A percentile compares a stretch with the other conserved stretches of the same genome.
phyloP scores from a whole-genome alignment of 2,797 vertebrate genomes.

The Sebastes oblongus region DNA sequence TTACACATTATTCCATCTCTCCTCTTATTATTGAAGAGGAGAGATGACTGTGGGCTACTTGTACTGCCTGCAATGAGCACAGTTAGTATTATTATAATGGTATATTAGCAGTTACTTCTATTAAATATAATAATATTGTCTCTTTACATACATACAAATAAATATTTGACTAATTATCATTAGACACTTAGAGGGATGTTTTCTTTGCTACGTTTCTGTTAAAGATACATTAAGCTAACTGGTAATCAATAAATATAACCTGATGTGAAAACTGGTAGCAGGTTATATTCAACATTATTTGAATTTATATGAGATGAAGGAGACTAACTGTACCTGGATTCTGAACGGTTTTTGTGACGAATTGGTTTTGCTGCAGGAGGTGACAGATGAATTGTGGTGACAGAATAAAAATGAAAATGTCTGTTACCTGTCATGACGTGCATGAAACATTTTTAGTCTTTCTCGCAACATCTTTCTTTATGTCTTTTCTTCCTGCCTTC shows the following conservation, averaged over 20 bases:
- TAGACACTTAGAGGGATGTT: background rate
- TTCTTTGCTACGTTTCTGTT: background rate
- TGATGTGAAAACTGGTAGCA: background rate
- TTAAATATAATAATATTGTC: background rate
- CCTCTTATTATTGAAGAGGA: background rate
- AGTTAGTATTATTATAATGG: background rate
- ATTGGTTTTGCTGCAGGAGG: background rate
- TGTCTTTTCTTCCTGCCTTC: background rate
- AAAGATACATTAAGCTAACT: background rate
- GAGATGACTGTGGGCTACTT: background rate
- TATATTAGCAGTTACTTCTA: background rate
- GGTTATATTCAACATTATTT: background rate
- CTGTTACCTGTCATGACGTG: background rate
- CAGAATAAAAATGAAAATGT: background rate
- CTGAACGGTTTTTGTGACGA: background rate
- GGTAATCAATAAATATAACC: background rate
- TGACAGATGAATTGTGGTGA: background rate
- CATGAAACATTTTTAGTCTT: background rate
- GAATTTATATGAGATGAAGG: background rate
- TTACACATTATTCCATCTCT: accelerated
- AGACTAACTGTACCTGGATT: background rate
- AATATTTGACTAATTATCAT: no score
- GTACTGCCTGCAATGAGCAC: background rate
- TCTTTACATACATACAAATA: background rate
- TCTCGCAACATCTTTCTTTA: background rate